Evolutionary conservation across 2,113 vertebrate species (phyloP).

Genomic region (Callaeas wilsoni): DNA sequence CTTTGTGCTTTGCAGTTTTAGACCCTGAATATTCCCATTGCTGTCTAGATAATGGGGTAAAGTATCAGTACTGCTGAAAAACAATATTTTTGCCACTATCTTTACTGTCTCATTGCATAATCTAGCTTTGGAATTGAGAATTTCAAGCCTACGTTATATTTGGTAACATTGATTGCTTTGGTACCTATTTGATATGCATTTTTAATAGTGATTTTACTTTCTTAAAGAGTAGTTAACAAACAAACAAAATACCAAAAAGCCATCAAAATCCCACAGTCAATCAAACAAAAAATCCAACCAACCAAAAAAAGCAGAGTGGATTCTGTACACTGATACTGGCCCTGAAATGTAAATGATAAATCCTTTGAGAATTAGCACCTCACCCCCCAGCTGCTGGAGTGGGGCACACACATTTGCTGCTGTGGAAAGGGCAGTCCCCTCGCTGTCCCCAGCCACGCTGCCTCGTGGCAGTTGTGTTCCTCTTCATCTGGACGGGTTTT

Average conservation of each 20-base stretch:
- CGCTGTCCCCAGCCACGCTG: accelerated
- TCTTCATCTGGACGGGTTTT: not conserved
- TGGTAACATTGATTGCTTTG: not conserved
- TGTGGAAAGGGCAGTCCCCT: not conserved
- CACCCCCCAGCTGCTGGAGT: not conserved
- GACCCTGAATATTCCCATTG: not conserved
- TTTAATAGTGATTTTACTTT: not conserved
- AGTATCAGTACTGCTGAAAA: not conserved
- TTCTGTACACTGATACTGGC: not conserved
- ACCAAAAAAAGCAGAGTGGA: not conserved
- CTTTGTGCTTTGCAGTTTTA: not conserved
- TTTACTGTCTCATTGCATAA: not conserved
- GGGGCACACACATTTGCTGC: not conserved
- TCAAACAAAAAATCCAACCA: not conserved
- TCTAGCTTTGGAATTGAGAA: not conserved
- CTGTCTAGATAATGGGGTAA: not conserved
- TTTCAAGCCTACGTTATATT: not conserved
- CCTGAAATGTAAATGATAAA: not conserved
- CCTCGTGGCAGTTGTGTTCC: not conserved
- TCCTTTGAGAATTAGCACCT: not conserved
- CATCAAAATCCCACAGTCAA: not conserved
- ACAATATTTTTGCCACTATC: not conserved
- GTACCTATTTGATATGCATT: not conserved
- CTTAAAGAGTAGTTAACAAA: not conserved
- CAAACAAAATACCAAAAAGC: not conserved